These are phyloP conservation scores for Rhynchopsitta pachyrhyncha DNA, from an alignment of 2,113 vertebrate species.

Conservation along the genomic window DNA sequence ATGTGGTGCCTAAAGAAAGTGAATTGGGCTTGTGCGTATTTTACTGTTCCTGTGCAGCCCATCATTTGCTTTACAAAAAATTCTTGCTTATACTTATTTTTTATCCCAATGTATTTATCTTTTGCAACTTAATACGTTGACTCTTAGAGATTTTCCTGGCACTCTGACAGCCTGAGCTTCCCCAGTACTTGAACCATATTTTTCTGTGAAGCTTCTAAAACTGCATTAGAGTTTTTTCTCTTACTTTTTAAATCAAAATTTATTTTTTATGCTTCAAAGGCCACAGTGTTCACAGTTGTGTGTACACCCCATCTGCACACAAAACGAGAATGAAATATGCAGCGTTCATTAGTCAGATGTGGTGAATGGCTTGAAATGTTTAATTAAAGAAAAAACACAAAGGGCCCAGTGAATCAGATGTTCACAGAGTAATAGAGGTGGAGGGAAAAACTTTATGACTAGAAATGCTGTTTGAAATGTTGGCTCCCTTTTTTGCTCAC, in stretches of 20 bases:
- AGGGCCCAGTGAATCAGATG: not conserved
- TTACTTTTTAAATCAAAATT: not conserved
- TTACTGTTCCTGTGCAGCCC: not conserved
- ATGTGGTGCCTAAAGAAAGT: not conserved
- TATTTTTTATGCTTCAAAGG: not conserved
- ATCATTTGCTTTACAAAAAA: not conserved
- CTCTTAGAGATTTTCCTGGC: not conserved
- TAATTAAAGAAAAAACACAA: slow-evolving; percentile 41
- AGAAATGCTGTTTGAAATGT: not conserved
- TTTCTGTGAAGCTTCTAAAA: slow-evolving; percentile 13
- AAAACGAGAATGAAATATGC: slow-evolving; percentile 18
- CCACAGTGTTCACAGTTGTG: not conserved
- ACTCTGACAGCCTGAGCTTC: not conserved
- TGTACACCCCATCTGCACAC: slow-evolving; percentile 24
- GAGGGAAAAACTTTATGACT: not conserved
- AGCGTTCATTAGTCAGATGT: slow-evolving; percentile 42
- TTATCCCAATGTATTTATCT: not conserved
- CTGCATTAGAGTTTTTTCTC: not conserved
- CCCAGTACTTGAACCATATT: not conserved
- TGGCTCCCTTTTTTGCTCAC: not conserved
- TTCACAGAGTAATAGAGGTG: not conserved
- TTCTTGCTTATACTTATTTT: not conserved
- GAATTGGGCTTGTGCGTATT: not conserved
- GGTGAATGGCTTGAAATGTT: slow-evolving; percentile 35
- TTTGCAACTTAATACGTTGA: not conserved